These are phyloP conservation scores for Triplophysa dalaica DNA, from an alignment of 2,113 vertebrate genomes.

Conservation along the genomic window DNA sequence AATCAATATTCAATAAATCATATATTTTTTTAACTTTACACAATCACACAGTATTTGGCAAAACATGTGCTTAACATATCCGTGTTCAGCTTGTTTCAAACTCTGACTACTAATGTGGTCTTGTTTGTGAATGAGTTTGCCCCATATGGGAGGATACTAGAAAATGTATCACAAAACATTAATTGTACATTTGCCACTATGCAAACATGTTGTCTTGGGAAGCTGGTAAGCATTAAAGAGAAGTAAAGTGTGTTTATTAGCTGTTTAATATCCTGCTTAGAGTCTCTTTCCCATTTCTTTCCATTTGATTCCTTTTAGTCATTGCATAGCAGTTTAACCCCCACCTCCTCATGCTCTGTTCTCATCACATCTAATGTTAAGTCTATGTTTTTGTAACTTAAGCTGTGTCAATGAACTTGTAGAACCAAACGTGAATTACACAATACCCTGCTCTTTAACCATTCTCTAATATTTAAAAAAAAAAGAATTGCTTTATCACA, in stretches of 20 bases:
- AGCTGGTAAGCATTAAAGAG: constrained; percentile 61
- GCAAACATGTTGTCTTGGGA: constrained; percentile 47
- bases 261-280: constrained; percentile 77
- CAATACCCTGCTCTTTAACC: background rate
- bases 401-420: constrained; percentile 23
- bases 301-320: constrained; percentile 57
- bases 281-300: constrained; percentile 62
- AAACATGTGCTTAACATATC: constrained; percentile 8
- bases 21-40: background rate
- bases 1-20: constrained; percentile 11
- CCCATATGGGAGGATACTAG: constrained; percentile 3
- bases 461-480: background rate
- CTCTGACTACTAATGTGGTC: constrained; percentile 2
- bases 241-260: constrained; percentile 69
- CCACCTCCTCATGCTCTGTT: constrained; percentile 45
- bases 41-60: background rate
- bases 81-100: constrained; percentile 2
- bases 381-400: constrained; percentile 19
- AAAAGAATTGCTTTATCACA: background rate
- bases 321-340: constrained; percentile 33
- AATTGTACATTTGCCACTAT: background rate
- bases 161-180: constrained; percentile 9
- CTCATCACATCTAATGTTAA: constrained; percentile 17
- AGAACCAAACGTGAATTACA: background rate
- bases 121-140: constrained; percentile 22